Base-by-base conservation (phyloP, 2,797 vertebrate species). In the Sebastes vulpes region DNA sequence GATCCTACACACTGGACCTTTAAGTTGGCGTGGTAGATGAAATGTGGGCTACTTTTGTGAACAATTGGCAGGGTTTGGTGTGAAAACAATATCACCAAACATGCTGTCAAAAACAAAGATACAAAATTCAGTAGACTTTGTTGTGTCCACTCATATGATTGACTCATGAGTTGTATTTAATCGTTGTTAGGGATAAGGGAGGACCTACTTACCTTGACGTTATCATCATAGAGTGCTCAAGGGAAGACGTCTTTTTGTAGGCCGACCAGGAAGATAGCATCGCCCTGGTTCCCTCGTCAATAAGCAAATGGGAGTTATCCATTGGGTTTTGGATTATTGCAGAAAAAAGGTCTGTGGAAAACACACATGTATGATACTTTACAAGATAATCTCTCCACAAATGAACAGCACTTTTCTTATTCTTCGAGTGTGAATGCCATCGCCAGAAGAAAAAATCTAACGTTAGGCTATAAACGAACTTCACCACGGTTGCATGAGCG, bases 11-110 rank as follows among this genome's bases (percentile, higher is more conserved):
- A 4, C 42, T 46, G 42, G 6, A 46, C 1, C 42, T 46, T 46
- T 46, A 46, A 46, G 42, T 18, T 48, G 42, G 42, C 1, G 0
- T 48, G 16, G 16, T 0, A 18, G 42, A n/a, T 2, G 42, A 0
- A 8, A 48, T 48, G 0, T 48, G 16, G 42, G 42, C 6, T 48
- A n/a, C 42, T 48, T 48, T 48, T n/a, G 42, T 48, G 0, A 48
- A 0, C 0, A 48, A 18, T 48, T 48, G 0, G 42, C 42, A 48
- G 42, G 3, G 42, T n/a, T 48, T 48, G 38, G 38, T 46, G 14
- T 48, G 42, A 48, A 48, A 48, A 48, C 42, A 8, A 46, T 48
- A 48, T 48, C 16, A n/a, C 42, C 42, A 48, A 48, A n/a, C 52
- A 53, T 11, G 52, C 52, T 0, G 52, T 53, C 42, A 18, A 48